These are phyloP conservation scores for Amblyopsis rosae DNA, from an alignment of 2,113 vertebrate genomes.

Conservation along the genomic window DNA sequence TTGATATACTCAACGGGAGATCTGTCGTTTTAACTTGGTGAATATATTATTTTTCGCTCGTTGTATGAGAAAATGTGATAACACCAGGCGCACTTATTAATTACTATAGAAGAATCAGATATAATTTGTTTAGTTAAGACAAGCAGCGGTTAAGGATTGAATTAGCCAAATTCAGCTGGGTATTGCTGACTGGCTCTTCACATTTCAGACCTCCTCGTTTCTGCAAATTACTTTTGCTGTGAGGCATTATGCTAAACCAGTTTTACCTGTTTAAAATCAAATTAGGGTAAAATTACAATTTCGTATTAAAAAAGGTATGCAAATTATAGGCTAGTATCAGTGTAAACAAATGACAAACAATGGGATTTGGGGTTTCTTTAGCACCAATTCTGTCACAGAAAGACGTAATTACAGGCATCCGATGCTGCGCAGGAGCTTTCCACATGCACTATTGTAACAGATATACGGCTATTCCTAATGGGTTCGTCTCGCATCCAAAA, in stretches of 20 bases:
- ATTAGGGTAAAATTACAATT: conserved; percentile 82
- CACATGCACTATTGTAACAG: conserved; percentile 60
- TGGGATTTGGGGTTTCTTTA: conserved; percentile 50
- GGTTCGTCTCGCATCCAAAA: conserved; percentile 67
- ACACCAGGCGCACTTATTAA: conserved; percentile 85
- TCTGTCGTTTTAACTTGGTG: background rate
- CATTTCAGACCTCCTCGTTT: conserved; percentile 86
- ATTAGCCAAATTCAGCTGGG: conserved; percentile 93
- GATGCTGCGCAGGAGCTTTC: conserved; percentile 32
- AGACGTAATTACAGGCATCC: conserved; percentile 46
- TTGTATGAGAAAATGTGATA: conserved; percentile 54
- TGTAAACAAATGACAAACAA: conserved; percentile 58
- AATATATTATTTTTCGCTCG: conserved; percentile 23
- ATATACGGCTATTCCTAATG: conserved; percentile 66
- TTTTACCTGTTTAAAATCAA: conserved; percentile 87
- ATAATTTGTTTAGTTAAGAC: conserved; percentile 96
- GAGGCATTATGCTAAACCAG: conserved; percentile 83
- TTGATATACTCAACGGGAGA: conserved; percentile 23
- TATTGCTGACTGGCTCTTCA: conserved; percentile 93
- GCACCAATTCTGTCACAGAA: conserved; percentile 45
- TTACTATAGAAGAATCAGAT: conserved; percentile 90
- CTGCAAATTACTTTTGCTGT: conserved; percentile 89
- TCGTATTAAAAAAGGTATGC: conserved; percentile 41
- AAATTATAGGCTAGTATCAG: conserved; percentile 43
- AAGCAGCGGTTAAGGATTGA: conserved; percentile 91